phyloP scores from a whole-genome alignment of 2,888 invertebrate genomes.

The Chalcis sispes region DNA sequence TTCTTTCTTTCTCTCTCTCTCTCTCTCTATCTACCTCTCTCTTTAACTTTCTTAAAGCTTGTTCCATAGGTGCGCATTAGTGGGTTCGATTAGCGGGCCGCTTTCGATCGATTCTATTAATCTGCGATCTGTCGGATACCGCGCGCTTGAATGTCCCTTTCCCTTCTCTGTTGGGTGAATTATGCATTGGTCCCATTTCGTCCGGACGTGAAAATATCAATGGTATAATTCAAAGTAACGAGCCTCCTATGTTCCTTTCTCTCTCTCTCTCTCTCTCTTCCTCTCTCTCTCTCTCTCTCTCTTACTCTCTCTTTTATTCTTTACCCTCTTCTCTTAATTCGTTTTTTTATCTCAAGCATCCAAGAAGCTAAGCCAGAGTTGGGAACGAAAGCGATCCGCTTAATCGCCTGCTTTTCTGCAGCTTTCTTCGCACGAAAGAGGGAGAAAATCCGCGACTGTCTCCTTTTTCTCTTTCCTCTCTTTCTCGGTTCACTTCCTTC shows the following conservation, averaged over 20 bases:
- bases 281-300: slow-evolving; percentile 3
- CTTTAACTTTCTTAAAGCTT: neutral
- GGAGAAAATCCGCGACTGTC: slow-evolving; percentile 23
- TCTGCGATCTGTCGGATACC: slow-evolving; percentile 71
- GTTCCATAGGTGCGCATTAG: neutral
- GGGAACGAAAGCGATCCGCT: slow-evolving; percentile 47
- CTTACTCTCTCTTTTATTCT: slow-evolving; percentile 29
- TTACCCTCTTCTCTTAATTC: slow-evolving; percentile 42
- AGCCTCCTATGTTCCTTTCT: slow-evolving; percentile 57
- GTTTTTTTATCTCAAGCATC: slow-evolving; percentile 52
- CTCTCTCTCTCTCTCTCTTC: slow-evolving; percentile 2
- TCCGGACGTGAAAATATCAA: slow-evolving; percentile 72
- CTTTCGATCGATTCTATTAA: slow-evolving; percentile 69
- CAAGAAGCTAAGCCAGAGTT: slow-evolving; percentile 45
- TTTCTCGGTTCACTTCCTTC: neutral
- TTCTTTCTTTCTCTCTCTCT: neutral
- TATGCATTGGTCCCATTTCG: slow-evolving; percentile 68
- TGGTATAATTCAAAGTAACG: slow-evolving; percentile 74
- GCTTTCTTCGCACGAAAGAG: slow-evolving; percentile 30
- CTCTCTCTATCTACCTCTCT: neutral
- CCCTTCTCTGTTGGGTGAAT: slow-evolving; percentile 65
- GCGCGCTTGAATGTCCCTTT: slow-evolving; percentile 40
- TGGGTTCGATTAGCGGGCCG: slow-evolving; percentile 66
- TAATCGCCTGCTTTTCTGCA: slow-evolving; percentile 54
- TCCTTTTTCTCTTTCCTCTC: neutral